These are phyloP conservation scores for Coracopsis vasa DNA, from an alignment of 2,113 vertebrate species.

Conservation along the genomic window DNA sequence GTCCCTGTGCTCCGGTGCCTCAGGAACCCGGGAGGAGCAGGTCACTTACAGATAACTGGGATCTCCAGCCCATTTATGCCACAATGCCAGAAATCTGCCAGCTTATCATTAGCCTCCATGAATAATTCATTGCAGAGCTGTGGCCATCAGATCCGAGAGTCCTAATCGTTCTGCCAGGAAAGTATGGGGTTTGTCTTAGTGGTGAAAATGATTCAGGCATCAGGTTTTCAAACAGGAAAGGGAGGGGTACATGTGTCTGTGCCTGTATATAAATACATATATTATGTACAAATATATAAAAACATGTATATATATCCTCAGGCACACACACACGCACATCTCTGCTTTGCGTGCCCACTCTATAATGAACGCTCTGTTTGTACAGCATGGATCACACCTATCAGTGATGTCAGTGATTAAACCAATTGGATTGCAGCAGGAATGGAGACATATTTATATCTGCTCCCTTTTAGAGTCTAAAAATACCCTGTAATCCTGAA, in stretches of 20 bases:
- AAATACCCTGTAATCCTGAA: conserved; percentile 43
- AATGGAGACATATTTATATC: conserved; percentile 40
- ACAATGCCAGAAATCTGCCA: conserved; percentile 17
- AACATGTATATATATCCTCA: neutral
- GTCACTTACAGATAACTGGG: neutral
- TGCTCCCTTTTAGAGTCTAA: conserved; percentile 42
- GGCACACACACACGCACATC: neutral
- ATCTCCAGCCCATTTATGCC: neutral
- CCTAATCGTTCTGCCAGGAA: conserved; percentile 38
- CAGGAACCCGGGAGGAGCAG: neutral
- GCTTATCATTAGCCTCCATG: conserved; percentile 69
- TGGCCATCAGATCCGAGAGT: conserved; percentile 55
- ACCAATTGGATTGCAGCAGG: conserved; percentile 35
- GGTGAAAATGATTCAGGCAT: conserved; percentile 28
- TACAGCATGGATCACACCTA: neutral
- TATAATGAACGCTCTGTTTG: neutral
- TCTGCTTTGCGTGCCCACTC: neutral
- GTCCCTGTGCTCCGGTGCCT: neutral
- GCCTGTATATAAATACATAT: neutral
- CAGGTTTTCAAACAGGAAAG: neutral
- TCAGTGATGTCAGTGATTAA: conserved; percentile 47
- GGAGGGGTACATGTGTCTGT: neutral
- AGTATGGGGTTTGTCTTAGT: conserved; percentile 42
- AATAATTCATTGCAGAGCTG: conserved; percentile 64
- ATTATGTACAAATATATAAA: neutral